Conservation (phyloP, 2,888 invertebrate genomes). For the Cotesia congregata region DNA sequence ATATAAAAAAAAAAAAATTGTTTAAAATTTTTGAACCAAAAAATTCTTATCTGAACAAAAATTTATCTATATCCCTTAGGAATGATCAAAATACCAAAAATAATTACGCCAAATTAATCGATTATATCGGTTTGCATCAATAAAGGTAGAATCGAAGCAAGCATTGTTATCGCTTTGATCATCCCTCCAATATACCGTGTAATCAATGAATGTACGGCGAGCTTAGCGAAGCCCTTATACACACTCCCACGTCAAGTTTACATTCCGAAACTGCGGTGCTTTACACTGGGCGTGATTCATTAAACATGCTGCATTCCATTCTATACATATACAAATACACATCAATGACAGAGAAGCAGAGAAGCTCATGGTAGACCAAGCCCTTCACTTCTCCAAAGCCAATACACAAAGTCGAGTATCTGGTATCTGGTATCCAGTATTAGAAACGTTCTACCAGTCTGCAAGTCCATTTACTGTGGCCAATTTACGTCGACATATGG, state of each 20-base stretch:
- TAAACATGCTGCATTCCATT: slow-evolving; percentile 15
- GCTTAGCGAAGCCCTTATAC: not conserved
- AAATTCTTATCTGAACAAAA: too few relatives aligned
- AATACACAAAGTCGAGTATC: slow-evolving; percentile 48
- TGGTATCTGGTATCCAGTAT: slow-evolving; percentile 51
- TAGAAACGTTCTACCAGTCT: slow-evolving; percentile 51
- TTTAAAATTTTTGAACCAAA: too few relatives aligned
- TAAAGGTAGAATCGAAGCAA: not conserved
- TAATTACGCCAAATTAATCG: not conserved
- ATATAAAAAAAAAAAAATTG: too few relatives aligned
- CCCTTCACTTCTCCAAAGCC: slow-evolving; percentile 39
- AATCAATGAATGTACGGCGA: not conserved
- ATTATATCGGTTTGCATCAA: not conserved
- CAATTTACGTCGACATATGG: slow-evolving; percentile 40
- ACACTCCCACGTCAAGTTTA: slow-evolving; percentile 1
- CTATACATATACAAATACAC: not conserved
- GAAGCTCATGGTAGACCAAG: not conserved
- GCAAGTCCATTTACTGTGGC: slow-evolving; percentile 42
- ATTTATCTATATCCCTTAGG: too few relatives aligned
- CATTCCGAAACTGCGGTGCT: slow-evolving; percentile 10
- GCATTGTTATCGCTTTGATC: slow-evolving; percentile 8
- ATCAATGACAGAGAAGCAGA: not conserved
- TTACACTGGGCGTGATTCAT: slow-evolving; percentile 21
- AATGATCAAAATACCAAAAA: not conserved
- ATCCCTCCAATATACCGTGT: slow-evolving; percentile 11